These are phyloP conservation scores for Cyprinodon diabolis DNA, from an alignment of 2,797 vertebrate species.

Conservation along the genomic window DNA sequence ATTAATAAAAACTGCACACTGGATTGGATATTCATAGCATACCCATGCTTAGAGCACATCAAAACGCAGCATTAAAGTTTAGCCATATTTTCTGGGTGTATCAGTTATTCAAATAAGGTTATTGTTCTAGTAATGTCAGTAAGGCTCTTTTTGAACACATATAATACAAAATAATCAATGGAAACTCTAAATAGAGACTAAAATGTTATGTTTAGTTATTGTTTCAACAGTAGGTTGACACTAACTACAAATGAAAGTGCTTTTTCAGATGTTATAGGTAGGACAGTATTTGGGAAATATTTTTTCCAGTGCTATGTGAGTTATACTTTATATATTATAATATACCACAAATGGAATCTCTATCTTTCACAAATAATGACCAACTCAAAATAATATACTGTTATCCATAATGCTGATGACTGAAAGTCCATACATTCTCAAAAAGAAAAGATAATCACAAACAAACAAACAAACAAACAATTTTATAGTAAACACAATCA, in stretches of 20 bases:
- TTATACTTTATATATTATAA: not conserved
- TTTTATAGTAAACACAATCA: not conserved
- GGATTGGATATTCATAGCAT: slow-evolving; percentile 22
- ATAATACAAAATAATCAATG: not conserved
- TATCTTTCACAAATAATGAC: not conserved
- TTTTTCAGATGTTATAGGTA: not conserved
- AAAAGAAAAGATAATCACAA: not conserved
- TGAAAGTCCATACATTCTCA: not conserved
- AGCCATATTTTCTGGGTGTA: slow-evolving; percentile 5
- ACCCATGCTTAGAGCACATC: slow-evolving; percentile 10
- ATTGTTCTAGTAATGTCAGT: slow-evolving; percentile 11
- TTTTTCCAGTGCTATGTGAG: not conserved
- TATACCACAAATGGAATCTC: not conserved
- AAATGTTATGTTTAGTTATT: no score
- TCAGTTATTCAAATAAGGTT: slow-evolving; percentile 3
- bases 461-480: not conserved
- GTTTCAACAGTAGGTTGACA: not conserved
- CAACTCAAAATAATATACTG: not conserved
- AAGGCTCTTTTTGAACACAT: not conserved
- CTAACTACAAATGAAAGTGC: not conserved
- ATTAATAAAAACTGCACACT: slow-evolving; percentile 35
- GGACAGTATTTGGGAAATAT: not conserved
- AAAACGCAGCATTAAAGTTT: slow-evolving; percentile 19
- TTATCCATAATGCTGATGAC: not conserved
- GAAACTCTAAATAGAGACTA: not conserved